Evolutionary conservation across 2,888 invertebrate species (phyloP), one percentile per base, ranked within the genome.

Genomic region (Abrostola triplasia): DNA sequence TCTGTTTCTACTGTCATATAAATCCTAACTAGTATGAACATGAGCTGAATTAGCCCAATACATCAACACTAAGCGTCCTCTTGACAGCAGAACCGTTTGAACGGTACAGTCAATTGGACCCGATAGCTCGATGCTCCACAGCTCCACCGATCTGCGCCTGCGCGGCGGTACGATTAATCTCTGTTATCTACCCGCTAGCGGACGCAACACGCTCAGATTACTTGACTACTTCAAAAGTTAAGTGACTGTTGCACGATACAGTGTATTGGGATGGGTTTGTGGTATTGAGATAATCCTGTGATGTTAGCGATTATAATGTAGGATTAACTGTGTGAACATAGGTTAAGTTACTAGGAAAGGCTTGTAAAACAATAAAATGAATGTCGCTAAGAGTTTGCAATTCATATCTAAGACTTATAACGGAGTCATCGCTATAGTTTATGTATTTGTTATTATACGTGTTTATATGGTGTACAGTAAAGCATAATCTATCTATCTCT

Each of bases 101-200:
- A 74, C 64, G 57, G 71, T 64, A 59, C 49, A 12, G 13, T 10
- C 47, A 47, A 57, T 50, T 52, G 38, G 13, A 4, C 12, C 57
- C 50, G 35, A 40, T 49, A 63, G 6, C 51, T 44, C 49, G 52
- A 13, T 36, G n/a, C 36, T 5, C 10, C 13, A 11, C 44, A 13
- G 44, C 13, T 0, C 37, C 44, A 36, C 40, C 41, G 44, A 13
- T 48, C 60, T 24, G 37, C 48, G 53, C 24, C 41, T 9, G 9
- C 12, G 36, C 37, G 73, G 70, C 74, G 75, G 70, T 55, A n/a
- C 55, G 41, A 64, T 75, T 58, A 44, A 55, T 72, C 54, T 70
- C 51, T 59, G 47, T 52, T 67, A 76, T 68, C 68, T 64, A 41
- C 7, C 11, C 58, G 49, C 10, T 38, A 40, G 7, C 35, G 35